Base-by-base conservation (phyloP, 2,797 vertebrate genomes). In the Aulostomus chinensis region DNA sequence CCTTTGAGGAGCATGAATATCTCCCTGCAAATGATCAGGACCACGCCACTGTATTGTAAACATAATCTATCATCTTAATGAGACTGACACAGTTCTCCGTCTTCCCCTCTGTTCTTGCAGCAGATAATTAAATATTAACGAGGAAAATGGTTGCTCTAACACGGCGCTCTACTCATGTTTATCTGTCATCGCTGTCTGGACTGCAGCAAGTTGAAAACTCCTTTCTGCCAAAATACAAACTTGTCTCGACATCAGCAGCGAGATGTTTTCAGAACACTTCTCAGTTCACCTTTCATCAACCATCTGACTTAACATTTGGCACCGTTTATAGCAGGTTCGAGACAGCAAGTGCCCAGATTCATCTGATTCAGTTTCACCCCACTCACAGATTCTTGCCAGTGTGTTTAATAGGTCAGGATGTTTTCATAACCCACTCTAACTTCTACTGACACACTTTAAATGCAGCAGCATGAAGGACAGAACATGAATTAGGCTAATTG, bases 401-500 rank as follows among this genome's bases (percentile, higher is more conserved):
- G 8, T 48, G 38, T 57, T 86, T 87, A 80, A 50, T 88, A 88
- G 86, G 86, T 84, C 88, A 83, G 51, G 42, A 51, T 86, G 77
- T 81, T 86, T 84, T 69, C 72, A 58, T 73, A 80, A 81, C 62
- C 71, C 58, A 68, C 45, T 85, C 80, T 48, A 83, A 86, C 83
- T 85, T 84, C 49, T 62, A 54, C 46, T 90, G 86, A 89, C 88
- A 88, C 76, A 88, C 82, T 88, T 88, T 66, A 66, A 73, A 78
- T 46, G 45, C 73, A 81, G 73, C 61, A 56, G 73, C 30, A 55
- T 80, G 64, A 78, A 80, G 81, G 82, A 78, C 76, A 31, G 80
- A 72, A 73, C 70, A 75, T 77, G 74, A 89, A 89, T 70, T 85
- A 69, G 86, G 88, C 85, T 90, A 88, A 90, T 87, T 87, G 77